Percentiles rank a stretch among this genome's conserved stretches.
These are phyloP conservation scores for Mastomys natalensis DNA, from an alignment of 2,113 vertebrate genomes.

Conservation along the genomic window DNA sequence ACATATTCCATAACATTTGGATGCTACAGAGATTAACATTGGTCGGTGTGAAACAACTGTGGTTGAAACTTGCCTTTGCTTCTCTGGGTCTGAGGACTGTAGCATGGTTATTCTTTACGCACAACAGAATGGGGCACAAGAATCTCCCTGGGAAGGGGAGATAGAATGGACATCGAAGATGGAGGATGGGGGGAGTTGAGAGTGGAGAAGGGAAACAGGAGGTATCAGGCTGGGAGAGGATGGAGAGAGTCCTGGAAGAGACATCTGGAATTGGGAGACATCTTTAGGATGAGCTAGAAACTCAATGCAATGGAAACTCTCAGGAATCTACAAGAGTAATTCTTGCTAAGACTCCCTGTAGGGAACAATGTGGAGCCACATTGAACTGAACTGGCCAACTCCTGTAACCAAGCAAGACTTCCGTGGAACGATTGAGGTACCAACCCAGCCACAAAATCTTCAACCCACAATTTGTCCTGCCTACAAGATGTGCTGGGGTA, in stretches of 20 bases:
- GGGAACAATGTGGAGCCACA: not conserved
- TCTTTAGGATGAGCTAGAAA: not conserved
- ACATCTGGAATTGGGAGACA: not conserved
- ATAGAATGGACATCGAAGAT: not conserved
- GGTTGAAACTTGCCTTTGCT: not conserved
- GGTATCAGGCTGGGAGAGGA: not conserved
- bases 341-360: not conserved
- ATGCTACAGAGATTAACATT: not conserved
- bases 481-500: not conserved
- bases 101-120: not conserved
- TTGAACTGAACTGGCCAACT: not conserved
- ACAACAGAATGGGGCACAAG: not conserved
- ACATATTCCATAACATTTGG: not conserved
- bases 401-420: not conserved
- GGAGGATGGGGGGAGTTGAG: not conserved
- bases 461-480: not conserved
- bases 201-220: not conserved
- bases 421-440: not conserved
- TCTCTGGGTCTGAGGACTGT: not conserved
- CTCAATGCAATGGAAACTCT: not conserved
- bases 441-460: not conserved
- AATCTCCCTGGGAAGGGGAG: not conserved
- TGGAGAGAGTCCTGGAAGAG: not conserved
- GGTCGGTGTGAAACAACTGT: not conserved
- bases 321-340: not conserved